Percentiles rank a stretch among this genome's conserved stretches.
phyloP scores from a whole-genome alignment of 2,888 invertebrate species.

The Thera obeliscata region DNA sequence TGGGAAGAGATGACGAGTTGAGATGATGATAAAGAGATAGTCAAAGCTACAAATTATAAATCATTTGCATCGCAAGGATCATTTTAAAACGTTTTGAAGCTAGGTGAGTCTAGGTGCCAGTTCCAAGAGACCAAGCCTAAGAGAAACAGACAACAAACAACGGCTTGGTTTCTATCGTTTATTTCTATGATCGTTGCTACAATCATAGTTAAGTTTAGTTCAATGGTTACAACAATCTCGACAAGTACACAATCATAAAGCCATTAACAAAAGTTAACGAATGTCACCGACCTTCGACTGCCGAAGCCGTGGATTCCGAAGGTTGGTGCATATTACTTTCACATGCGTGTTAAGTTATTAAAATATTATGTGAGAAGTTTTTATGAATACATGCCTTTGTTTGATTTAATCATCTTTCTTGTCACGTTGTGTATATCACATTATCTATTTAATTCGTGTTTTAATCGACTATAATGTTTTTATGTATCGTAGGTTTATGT shows the following conservation, averaged over 20 bases:
- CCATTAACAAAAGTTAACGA: slow-evolving; percentile 14
- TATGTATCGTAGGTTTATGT: slow-evolving; percentile 4
- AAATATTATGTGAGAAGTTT: slow-evolving; percentile 19
- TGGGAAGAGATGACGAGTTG: too few species aligned
- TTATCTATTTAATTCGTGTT: not conserved
- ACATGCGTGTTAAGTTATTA: slow-evolving; percentile 12
- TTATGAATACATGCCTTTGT: slow-evolving; percentile 19
- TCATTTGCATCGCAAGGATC: too few species aligned
- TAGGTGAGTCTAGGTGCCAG: too few species aligned
- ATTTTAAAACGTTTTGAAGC: too few species aligned
- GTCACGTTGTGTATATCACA: slow-evolving; percentile 13
- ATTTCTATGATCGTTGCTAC: too few species aligned
- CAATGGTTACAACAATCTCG: too few species aligned
- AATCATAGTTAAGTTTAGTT: too few species aligned
- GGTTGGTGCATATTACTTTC: slow-evolving; percentile 24
- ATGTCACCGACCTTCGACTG: slow-evolving; percentile 9
- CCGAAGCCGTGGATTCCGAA: slow-evolving; percentile 16
- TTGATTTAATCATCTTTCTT: slow-evolving; percentile 13
- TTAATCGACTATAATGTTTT: not conserved
- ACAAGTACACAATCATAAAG: not conserved
- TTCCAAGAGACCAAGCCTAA: too few species aligned
- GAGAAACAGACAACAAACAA: too few species aligned
- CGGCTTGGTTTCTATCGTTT: too few species aligned
- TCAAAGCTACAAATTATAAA: too few species aligned
- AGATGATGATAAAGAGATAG: too few species aligned